Conservation (phyloP, 2,797 vertebrate genomes). For the Mormyrops attenuatus region DNA sequence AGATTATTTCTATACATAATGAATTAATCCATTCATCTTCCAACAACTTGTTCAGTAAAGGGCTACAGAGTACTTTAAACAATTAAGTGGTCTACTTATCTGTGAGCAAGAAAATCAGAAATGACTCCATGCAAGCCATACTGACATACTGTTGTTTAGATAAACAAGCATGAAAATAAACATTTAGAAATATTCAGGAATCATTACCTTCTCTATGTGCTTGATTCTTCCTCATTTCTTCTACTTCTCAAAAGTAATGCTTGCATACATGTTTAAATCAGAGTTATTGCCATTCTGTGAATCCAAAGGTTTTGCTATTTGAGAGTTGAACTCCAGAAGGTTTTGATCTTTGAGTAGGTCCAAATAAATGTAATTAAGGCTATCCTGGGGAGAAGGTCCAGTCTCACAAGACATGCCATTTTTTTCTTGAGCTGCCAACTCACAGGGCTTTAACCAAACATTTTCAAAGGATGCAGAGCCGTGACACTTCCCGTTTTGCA, state of each 20-base stretch:
- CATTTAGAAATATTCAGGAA: background rate
- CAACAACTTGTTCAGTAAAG: background rate
- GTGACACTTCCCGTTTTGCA: slow-evolving; percentile 70
- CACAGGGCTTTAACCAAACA: slow-evolving; percentile 69
- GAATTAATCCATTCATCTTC: background rate
- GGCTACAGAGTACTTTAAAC: background rate
- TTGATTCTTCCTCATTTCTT: slow-evolving; percentile 58
- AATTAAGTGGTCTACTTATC: background rate
- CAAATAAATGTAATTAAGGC: slow-evolving; percentile 80
- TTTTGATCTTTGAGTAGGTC: slow-evolving; percentile 70
- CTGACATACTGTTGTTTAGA: background rate
- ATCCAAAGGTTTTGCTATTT: slow-evolving; percentile 43
- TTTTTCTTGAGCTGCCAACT: slow-evolving; percentile 35
- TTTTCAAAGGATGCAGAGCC: slow-evolving; percentile 79
- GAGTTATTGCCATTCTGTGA: slow-evolving; percentile 52
- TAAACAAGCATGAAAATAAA: background rate
- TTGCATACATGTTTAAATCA: slow-evolving; percentile 71
- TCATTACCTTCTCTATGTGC: slow-evolving; percentile 66
- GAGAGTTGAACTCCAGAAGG: slow-evolving; percentile 47
- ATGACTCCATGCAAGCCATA: background rate
- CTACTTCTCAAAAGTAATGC: slow-evolving; percentile 76
- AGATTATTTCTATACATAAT: background rate
- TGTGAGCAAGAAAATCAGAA: background rate
- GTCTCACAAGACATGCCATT: slow-evolving; percentile 41
- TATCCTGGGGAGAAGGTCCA: slow-evolving; percentile 54